phyloP scores from a whole-genome alignment of 1,140 invertebrate genomes.

The Atta texana region DNA sequence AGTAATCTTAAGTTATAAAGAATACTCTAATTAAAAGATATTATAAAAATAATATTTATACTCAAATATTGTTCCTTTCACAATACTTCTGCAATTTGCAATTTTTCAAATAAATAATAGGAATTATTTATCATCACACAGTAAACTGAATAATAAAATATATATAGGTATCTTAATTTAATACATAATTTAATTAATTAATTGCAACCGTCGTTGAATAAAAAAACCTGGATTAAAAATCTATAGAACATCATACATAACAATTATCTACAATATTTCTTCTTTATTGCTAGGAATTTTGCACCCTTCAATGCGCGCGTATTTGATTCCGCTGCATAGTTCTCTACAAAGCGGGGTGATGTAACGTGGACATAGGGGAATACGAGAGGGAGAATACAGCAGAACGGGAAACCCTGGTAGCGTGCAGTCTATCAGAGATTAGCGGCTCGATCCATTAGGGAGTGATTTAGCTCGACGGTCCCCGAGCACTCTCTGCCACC shows the following conservation, averaged over 20 bases:
- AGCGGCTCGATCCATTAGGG: constrained; percentile 81
- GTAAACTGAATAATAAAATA: neutral
- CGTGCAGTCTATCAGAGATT: constrained; percentile 81
- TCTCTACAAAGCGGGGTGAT: constrained; percentile 45
- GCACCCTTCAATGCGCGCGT: neutral
- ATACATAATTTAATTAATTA: neutral
- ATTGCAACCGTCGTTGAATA: neutral
- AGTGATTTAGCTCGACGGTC: constrained; percentile 79
- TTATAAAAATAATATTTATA: constrained; percentile 17
- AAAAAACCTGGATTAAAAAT: neutral
- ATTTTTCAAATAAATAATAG: neutral
- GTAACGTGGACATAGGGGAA: constrained; percentile 38
- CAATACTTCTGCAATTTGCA: neutral
- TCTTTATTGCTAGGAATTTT: constrained; percentile 6
- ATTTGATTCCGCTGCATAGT: constrained; percentile 51
- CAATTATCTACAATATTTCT: constrained; percentile 12
- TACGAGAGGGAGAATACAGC: constrained; percentile 54
- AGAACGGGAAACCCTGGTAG: constrained; percentile 55
- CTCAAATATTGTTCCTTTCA: neutral
- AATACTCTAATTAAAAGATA: neutral
- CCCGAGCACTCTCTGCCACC: constrained; percentile 70
- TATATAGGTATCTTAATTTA: neutral
- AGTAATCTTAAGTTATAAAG: neutral
- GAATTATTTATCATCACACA: neutral
- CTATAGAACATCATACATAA: neutral